Conservation (phyloP, 2,888 invertebrate genomes). For the Drosophila subsilvestris region DNA sequence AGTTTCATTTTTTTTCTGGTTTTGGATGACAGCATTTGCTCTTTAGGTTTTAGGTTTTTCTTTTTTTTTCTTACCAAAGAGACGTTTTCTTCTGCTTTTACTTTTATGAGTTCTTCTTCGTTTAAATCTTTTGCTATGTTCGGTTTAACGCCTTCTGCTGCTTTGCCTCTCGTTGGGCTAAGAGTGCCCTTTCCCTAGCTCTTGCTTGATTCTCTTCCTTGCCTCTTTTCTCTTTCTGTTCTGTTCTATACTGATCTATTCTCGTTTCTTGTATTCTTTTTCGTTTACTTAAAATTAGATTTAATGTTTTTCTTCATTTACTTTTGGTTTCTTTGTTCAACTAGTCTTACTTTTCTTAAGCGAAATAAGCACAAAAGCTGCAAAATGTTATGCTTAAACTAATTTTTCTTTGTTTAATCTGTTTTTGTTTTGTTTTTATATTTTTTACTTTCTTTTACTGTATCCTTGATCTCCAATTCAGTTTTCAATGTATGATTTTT, state of each 20-base stretch:
- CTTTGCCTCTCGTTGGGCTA: slow-evolving; percentile 11
- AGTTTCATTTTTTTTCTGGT: slow-evolving; percentile 67
- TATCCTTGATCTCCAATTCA: slow-evolving; percentile 53
- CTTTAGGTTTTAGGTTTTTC: slow-evolving; percentile 45
- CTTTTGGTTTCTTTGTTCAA: slow-evolving; percentile 68
- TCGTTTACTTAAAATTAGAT: slow-evolving; percentile 64
- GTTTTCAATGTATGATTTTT: slow-evolving; percentile 73
- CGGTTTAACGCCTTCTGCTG: slow-evolving; percentile 39
- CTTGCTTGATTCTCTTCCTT: slow-evolving; percentile 39
- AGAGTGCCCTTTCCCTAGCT: slow-evolving; percentile 31
- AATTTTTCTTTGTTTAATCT: slow-evolving; percentile 61
- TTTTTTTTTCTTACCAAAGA: slow-evolving; percentile 61
- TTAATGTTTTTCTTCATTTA: slow-evolving; percentile 56
- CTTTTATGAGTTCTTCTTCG: slow-evolving; percentile 33
- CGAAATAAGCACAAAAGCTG: slow-evolving; percentile 80
- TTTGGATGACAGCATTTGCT: slow-evolving; percentile 61
- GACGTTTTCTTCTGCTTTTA: slow-evolving; percentile 50
- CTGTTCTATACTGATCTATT: slow-evolving; percentile 40
- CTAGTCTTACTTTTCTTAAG: slow-evolving; percentile 79
- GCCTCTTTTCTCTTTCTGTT: slow-evolving; percentile 14
- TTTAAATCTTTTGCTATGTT: slow-evolving; percentile 72
- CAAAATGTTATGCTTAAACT: slow-evolving; percentile 80
- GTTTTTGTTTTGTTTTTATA: slow-evolving; percentile 40
- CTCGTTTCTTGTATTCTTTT: slow-evolving; percentile 47
- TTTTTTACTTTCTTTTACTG: slow-evolving; percentile 16